Conservation (phyloP, 2,888 invertebrate species). For the Drosophila incognita region DNA sequence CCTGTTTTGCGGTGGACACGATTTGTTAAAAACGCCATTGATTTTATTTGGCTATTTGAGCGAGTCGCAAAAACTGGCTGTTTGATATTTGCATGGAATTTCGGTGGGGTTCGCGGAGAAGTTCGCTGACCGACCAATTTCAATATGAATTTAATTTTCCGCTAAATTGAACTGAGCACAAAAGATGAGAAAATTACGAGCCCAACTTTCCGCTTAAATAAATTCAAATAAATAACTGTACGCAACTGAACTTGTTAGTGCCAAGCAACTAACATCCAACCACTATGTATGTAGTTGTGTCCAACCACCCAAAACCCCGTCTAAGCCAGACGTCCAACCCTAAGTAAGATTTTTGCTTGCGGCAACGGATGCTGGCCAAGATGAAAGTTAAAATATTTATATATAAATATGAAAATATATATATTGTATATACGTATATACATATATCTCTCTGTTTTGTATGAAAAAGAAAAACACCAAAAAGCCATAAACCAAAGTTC, state of each 20-base stretch:
- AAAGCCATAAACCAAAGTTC: constrained; percentile 70
- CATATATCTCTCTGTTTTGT: not conserved
- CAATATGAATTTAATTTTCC: constrained; percentile 74
- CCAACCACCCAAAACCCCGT: not conserved
- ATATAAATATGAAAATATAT: constrained; percentile 36
- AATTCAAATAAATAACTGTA: constrained; percentile 66
- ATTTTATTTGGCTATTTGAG: constrained; percentile 44
- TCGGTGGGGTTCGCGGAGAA: constrained; percentile 35
- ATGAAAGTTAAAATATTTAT: constrained; percentile 63
- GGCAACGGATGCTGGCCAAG: constrained; percentile 47
- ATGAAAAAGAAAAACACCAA: constrained; percentile 47
- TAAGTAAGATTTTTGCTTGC: constrained; percentile 30
- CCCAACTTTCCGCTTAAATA: constrained; percentile 65
- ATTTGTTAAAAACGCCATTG: constrained; percentile 58
- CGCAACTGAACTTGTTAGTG: constrained; percentile 52
- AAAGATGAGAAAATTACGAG: constrained; percentile 67
- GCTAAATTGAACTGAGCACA: constrained; percentile 67
- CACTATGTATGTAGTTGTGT: constrained; percentile 1
- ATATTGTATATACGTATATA: constrained; percentile 33
- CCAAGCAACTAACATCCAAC: constrained; percentile 26
- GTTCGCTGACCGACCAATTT: constrained; percentile 66
- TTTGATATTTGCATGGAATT: constrained; percentile 51
- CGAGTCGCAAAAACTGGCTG: constrained; percentile 15
- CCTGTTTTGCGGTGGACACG: constrained; percentile 50
- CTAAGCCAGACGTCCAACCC: constrained; percentile 9